phyloP scores from a whole-genome alignment of 2,113 vertebrate species.

The Acanthochromis polyacanthus region DNA sequence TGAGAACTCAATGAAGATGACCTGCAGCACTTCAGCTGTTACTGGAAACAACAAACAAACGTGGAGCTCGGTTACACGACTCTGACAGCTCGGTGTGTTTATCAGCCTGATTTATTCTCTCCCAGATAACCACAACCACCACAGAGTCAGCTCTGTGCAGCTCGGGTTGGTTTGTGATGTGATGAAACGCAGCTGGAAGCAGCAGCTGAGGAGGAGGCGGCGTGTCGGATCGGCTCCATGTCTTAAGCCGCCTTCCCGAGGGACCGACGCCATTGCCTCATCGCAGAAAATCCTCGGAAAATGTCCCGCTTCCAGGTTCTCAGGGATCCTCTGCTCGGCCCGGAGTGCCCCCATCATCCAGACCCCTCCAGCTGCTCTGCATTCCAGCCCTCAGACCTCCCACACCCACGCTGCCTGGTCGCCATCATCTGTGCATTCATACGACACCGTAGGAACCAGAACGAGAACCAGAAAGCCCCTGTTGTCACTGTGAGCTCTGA shows the following conservation, averaged over 20 bases:
- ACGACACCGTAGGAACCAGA: not conserved
- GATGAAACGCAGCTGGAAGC: conserved; percentile 13
- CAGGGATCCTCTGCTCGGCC: conserved; percentile 66
- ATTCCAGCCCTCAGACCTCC: conserved; percentile 74
- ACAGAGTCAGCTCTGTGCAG: not conserved
- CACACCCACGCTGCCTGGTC: conserved; percentile 61
- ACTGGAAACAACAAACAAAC: not conserved
- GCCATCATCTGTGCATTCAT: conserved; percentile 28
- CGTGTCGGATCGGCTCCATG: conserved; percentile 35
- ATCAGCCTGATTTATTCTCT: conserved; percentile 17
- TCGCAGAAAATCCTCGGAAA: conserved; percentile 65
- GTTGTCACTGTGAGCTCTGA: too few species aligned
- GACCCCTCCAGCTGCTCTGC: conserved; percentile 68
- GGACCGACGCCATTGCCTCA: conserved; percentile 54
- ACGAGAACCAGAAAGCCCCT: too few species aligned
- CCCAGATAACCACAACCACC: not conserved
- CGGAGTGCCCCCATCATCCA: conserved; percentile 52
- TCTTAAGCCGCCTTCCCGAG: conserved; percentile 37
- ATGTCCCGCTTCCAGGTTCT: conserved; percentile 65
- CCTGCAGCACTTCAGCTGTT: conserved; percentile 6
- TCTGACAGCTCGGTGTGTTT: not conserved
- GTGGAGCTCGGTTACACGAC: not conserved
- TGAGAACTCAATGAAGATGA: not conserved
- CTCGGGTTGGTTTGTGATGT: not conserved
- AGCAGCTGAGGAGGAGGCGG: conserved; percentile 63